A percentile compares a stretch with the other conserved stretches of the same genome.
Evolutionary conservation across 2,113 vertebrate genomes (phyloP).

Genomic region (Pseudopodoces humilis): DNA sequence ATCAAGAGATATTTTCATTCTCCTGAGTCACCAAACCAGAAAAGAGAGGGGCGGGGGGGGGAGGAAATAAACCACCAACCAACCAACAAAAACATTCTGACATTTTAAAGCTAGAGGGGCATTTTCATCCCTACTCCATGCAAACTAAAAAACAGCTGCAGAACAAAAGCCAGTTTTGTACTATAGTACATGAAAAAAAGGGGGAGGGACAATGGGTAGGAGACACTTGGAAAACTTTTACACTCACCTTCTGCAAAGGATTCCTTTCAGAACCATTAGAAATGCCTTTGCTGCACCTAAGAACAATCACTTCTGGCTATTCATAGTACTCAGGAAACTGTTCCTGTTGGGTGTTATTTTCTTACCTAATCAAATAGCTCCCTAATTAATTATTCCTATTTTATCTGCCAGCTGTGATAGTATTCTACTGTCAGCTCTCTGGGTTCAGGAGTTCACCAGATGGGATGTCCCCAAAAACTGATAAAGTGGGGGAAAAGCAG

Average conservation of each 20-base stretch:
- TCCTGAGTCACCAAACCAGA: background rate
- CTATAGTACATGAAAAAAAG: rapidly evolving
- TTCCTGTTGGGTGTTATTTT: background rate
- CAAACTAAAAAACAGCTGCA: background rate
- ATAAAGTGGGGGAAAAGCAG: background rate
- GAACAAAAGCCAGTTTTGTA: background rate
- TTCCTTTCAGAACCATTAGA: background rate
- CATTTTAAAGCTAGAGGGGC: background rate
- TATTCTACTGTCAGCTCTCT: background rate
- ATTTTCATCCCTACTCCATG: background rate
- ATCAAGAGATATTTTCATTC: background rate
- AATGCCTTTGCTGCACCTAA: background rate
- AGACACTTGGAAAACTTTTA: background rate
- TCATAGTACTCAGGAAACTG: background rate
- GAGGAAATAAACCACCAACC: background rate
- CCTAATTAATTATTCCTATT: background rate
- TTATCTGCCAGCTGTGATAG: background rate
- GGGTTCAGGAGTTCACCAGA: background rate
- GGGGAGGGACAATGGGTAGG: rapidly evolving
- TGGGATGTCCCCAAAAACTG: background rate
- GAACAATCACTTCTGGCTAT: background rate
- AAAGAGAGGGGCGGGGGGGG: rapidly evolving
- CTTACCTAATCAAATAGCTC: background rate
- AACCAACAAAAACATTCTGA: background rate
- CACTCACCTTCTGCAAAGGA: background rate